phyloP scores from a whole-genome alignment of 2,113 vertebrate species.

The Anthoscopus minutus region DNA sequence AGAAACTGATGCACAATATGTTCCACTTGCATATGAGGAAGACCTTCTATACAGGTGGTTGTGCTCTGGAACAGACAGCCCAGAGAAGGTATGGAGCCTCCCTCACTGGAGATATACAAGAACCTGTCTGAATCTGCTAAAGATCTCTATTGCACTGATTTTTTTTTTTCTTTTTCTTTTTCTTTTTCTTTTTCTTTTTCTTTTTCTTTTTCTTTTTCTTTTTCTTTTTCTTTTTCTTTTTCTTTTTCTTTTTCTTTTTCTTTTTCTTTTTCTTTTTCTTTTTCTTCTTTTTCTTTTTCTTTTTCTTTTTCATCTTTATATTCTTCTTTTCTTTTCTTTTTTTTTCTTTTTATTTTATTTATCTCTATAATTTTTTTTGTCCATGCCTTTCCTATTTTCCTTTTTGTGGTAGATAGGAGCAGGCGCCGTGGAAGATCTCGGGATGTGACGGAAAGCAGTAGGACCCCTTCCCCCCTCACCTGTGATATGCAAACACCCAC shows the following conservation, averaged over 20 bases:
- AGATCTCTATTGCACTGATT: not conserved
- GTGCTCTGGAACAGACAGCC: not conserved
- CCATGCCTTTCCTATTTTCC: not conserved
- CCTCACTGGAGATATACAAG: not conserved
- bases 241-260: no score
- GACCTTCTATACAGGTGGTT: not conserved
- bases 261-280: no score
- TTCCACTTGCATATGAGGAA: not conserved
- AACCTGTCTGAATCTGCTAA: not conserved
- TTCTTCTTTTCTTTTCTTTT: not conserved
- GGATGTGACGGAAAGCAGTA: no score
- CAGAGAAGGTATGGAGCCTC: not conserved
- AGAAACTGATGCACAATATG: not conserved
- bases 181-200: no score
- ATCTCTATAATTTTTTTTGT: not conserved
- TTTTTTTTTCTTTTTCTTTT: not conserved
- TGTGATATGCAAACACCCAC: no score
- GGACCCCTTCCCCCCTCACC: no score
- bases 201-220: no score
- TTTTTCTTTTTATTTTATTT: not conserved
- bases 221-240: no score
- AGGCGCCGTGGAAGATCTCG: no score
- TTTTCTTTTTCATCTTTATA: no score
- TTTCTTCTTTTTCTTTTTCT: no score
- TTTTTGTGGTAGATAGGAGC: no score